Conservation (phyloP, 1,140 invertebrate species). For the Latrodectus geometricus region DNA sequence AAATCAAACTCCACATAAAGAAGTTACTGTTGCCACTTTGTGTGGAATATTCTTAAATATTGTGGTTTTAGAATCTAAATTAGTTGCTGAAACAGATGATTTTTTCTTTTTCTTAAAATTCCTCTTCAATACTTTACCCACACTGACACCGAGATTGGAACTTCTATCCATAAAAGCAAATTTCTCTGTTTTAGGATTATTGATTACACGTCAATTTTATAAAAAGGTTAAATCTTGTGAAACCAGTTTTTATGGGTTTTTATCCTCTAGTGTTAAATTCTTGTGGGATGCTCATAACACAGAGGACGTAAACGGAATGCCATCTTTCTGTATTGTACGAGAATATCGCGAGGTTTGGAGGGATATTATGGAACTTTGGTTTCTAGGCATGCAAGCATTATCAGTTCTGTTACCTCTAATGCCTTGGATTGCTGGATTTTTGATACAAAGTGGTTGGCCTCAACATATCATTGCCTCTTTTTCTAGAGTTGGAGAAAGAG, state of each 20-base stretch:
- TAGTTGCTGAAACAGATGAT: slow-evolving; percentile 80
- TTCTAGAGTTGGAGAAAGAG: slow-evolving; percentile 83
- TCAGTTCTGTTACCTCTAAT: slow-evolving; percentile 81
- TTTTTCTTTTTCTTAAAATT: slow-evolving; percentile 87
- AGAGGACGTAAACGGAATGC: slow-evolving; percentile 82
- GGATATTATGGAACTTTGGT: slow-evolving; percentile 91
- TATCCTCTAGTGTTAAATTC: slow-evolving; percentile 77
- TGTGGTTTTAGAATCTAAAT: slow-evolving; percentile 84
- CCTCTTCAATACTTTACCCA: slow-evolving; percentile 86
- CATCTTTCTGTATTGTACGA: slow-evolving; percentile 81
- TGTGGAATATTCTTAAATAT: slow-evolving; percentile 95
- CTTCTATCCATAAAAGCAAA: slow-evolving; percentile 88
- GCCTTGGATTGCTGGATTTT: slow-evolving; percentile 91
- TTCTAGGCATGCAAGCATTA: slow-evolving; percentile 92
- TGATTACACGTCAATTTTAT: slow-evolving; percentile 85
- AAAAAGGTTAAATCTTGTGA: slow-evolving; percentile 68
- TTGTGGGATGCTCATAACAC: slow-evolving; percentile 92
- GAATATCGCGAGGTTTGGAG: slow-evolving; percentile 88
- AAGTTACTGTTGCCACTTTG: slow-evolving; percentile 77
- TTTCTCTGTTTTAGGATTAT: slow-evolving; percentile 82
- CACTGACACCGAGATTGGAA: slow-evolving; percentile 83
- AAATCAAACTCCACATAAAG: slow-evolving; percentile 41
- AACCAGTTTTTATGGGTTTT: slow-evolving; percentile 61
- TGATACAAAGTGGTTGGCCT: slow-evolving; percentile 91
- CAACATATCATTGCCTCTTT: slow-evolving; percentile 85